Base-by-base conservation (phyloP, 2,888 invertebrate species). In the Lycocerus yunnanus region DNA sequence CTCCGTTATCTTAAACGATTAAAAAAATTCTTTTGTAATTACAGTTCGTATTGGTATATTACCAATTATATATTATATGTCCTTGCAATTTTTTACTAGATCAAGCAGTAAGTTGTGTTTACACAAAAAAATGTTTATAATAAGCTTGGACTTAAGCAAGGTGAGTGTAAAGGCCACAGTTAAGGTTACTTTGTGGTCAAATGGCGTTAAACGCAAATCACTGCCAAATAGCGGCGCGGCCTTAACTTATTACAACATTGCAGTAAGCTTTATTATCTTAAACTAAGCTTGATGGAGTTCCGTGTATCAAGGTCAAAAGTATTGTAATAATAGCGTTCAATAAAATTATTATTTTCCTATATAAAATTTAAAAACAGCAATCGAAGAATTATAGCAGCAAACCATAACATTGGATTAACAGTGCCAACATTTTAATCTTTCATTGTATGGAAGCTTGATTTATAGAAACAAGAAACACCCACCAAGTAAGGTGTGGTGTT, bases 261-360 rank as follows among this genome's bases (percentile, higher is more conserved):
- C 69, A 73, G 27, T 8, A 43, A 43, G 43, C 21, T 66, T 65
- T 24, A 68, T 21, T 78, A 80, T 79, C 73, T 77, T 78, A 83
- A 81, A 77, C 80, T 80, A 80, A 81, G 80, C 82, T 43, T n/a
- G 43, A 78, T 80, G 80, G 80, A 83, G 82, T 84, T 84, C 84
- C 84, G 83, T 78, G 81, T 82, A 81, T 73, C 82, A 81, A 83
- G 83, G 83, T 83, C 82, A 79, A 78, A 82, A 82, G 3, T 24
- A 24, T 83, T 81, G 78, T 66, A 74, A 60, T 69, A 66, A 60
- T 43, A n/a, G 43, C 43, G 43, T 43, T 43, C 43, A n/a, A 43
- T 43, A 43, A 43, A 43, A 43, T 43, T 43, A 43, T n/a, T n/a
- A 43, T 43, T 43, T 43, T 43, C 43, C 43, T n/a, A n/a, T 43